These are phyloP conservation scores for Graphium colonna DNA, from an alignment of 2,888 invertebrate genomes.

Conservation along the genomic window DNA sequence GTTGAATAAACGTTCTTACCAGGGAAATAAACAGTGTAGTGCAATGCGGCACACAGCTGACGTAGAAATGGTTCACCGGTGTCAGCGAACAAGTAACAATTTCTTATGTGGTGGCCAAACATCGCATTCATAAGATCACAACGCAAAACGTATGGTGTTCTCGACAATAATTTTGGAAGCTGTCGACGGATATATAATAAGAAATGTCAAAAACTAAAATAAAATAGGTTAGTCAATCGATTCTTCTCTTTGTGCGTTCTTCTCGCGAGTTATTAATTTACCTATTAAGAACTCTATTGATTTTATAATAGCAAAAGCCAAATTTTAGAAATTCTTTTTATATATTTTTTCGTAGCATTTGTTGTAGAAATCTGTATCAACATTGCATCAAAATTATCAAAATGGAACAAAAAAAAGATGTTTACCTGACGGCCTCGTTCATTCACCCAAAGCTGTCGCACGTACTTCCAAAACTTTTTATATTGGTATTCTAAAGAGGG, in stretches of 20 bases:
- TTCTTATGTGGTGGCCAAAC: constrained; percentile 71
- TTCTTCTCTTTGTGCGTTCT: too few relatives aligned
- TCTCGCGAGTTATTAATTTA: too few relatives aligned
- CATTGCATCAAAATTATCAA: too few relatives aligned
- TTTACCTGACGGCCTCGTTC: constrained; percentile 73
- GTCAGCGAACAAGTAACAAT: constrained; percentile 72
- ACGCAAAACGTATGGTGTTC: constrained; percentile 68
- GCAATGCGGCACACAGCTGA: constrained; percentile 67
- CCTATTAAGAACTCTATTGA: too few relatives aligned
- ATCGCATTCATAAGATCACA: constrained; percentile 74
- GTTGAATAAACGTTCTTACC: too few relatives aligned
- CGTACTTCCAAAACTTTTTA: constrained; percentile 70
- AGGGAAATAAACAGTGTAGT: constrained; percentile 71
- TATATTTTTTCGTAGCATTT: too few relatives aligned
- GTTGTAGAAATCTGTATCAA: too few relatives aligned
- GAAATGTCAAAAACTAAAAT: too few relatives aligned
- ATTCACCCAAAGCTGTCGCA: constrained; percentile 70
- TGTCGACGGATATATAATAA: constrained; percentile 29
- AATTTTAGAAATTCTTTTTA: too few relatives aligned
- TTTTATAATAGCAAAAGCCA: too few relatives aligned
- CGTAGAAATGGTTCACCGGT: constrained; percentile 70
- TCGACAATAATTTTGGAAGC: constrained; percentile 58
- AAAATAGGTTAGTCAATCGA: too few relatives aligned
- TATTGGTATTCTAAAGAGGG: constrained; percentile 66
- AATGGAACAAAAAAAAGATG: not conserved